Percentiles rank a stretch among this genome's conserved stretches.
Evolutionary conservation across 2,888 invertebrate species (phyloP).

Genomic region (Aporophyla nigra): DNA sequence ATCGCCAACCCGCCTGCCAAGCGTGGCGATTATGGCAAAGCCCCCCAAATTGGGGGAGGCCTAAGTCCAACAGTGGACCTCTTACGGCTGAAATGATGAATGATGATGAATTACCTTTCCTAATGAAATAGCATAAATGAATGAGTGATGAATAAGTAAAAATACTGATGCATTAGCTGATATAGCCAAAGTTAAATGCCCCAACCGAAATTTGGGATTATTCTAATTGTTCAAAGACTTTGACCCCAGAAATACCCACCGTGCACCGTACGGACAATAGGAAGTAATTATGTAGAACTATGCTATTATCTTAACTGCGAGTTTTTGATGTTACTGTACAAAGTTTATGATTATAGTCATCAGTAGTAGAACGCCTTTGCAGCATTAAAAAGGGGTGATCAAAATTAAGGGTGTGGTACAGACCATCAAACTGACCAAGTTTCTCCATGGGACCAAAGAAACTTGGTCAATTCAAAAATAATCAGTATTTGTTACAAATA

Average conservation of each 20-base stretch:
- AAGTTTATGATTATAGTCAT: not conserved
- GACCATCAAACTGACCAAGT: no score
- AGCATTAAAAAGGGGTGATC: no score
- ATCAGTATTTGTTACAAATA: no score
- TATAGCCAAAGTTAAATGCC: not conserved
- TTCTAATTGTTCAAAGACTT: conserved; percentile 20
- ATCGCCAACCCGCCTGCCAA: no score
- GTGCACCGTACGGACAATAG: conserved; percentile 16
- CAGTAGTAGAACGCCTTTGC: not conserved
- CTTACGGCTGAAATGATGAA: no score
- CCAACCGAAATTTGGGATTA: conserved; percentile 1
- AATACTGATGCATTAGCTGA: not conserved
- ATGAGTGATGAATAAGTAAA: no score
- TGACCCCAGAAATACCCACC: conserved; percentile 19
- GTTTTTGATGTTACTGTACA: not conserved
- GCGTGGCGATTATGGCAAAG: no score
- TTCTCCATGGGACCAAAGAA: no score
- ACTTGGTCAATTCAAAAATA: no score
- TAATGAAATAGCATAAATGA: not conserved
- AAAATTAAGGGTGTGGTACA: no score
- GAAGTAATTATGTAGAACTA: conserved; percentile 31
- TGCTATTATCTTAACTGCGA: conserved; percentile 28
- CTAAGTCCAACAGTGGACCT: no score
- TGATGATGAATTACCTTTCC: not conserved
- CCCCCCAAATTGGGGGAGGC: no score